These are phyloP conservation scores for Heliconius melpomene DNA, from an alignment of 1,140 invertebrate genomes.

Conservation along the genomic window DNA sequence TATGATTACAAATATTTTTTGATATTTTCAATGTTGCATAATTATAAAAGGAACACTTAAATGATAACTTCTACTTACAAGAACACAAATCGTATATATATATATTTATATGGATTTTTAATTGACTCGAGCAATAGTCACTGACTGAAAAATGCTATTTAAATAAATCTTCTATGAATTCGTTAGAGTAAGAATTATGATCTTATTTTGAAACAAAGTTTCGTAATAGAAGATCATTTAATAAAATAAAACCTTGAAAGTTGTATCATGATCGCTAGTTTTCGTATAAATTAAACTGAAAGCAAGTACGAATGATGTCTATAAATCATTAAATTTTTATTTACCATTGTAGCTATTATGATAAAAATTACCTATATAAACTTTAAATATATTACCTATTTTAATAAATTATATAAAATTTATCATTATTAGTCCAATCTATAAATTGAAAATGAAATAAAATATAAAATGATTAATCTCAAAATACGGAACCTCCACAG, in stretches of 20 bases:
- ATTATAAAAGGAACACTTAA: no score
- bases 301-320: not conserved
- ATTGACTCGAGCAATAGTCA: not conserved
- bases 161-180: not conserved
- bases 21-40: no score
- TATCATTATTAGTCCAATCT: not conserved
- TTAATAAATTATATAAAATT: not conserved
- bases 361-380: no score
- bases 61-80: not conserved
- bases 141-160: not conserved
- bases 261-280: slow-evolving; percentile 16
- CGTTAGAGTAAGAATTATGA: not conserved
- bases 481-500: slow-evolving; percentile 43
- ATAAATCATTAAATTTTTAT: not conserved
- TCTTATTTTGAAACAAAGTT: slow-evolving; percentile 24
- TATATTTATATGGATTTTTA: not conserved
- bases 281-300: slow-evolving; percentile 30
- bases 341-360: not conserved
- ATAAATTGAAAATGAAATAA: not conserved
- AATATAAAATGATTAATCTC: not conserved
- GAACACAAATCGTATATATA: not conserved
- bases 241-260: slow-evolving; percentile 33
- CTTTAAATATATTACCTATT: no score
- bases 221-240: slow-evolving; percentile 28
- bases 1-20: no score